Evolutionary conservation across 2,113 vertebrate genomes (phyloP).

Genomic region (Xenopus laevis): DNA sequence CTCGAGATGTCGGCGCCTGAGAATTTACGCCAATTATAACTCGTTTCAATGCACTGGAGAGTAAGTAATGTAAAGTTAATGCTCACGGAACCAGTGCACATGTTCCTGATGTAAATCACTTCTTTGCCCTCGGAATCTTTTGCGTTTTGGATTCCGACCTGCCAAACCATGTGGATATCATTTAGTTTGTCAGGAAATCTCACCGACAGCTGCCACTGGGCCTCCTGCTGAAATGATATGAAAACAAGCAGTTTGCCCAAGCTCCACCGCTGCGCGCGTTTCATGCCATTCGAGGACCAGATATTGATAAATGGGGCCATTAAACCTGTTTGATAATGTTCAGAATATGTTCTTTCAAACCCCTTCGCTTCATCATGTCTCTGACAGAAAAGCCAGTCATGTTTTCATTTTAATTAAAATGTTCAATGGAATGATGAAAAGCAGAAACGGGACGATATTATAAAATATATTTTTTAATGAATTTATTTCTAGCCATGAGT

Average conservation of each 20-base stretch:
- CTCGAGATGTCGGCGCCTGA: background rate
- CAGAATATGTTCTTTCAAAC: background rate
- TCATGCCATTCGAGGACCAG: background rate
- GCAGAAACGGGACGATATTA: background rate
- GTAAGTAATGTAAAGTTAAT: background rate
- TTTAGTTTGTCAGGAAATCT: slow-evolving; percentile 7
- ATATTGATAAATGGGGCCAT: background rate
- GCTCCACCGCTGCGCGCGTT: background rate
- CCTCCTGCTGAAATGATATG: background rate
- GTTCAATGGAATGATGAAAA: background rate
- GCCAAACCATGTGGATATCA: slow-evolving; percentile 4
- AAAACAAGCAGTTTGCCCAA: background rate
- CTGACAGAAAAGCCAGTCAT: background rate
- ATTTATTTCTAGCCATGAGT: too few relatives aligned
- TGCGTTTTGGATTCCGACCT: slow-evolving; percentile 2
- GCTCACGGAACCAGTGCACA: background rate
- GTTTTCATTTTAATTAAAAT: background rate
- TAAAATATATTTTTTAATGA: background rate
- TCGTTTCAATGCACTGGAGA: slow-evolving; percentile 1
- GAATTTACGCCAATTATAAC: background rate
- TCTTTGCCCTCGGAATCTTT: slow-evolving; percentile 9
- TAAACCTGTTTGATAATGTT: background rate
- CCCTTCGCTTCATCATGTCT: background rate
- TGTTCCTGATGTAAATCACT: slow-evolving; percentile 8
- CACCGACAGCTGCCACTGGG: background rate